phyloP scores from a whole-genome alignment of 2,888 invertebrate species.

The Cremastobaeus sp. region DNA sequence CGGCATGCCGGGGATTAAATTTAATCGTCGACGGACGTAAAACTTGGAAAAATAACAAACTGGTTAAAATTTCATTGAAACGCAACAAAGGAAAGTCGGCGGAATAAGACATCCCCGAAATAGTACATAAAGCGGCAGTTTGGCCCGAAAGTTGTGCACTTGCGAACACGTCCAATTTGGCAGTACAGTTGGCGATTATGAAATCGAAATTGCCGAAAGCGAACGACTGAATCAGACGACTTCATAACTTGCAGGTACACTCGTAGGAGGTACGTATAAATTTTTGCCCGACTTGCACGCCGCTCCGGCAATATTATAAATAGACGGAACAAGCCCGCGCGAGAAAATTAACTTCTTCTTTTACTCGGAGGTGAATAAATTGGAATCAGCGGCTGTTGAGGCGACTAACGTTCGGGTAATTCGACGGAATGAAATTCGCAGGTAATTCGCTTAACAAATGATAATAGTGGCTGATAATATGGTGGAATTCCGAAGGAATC shows the following conservation, averaged over 20 bases:
- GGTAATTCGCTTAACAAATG: conserved; percentile 46
- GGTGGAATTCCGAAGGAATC: conserved; percentile 59
- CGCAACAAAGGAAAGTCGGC: too few relatives aligned
- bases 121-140: conserved; percentile 2
- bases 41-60: too few relatives aligned
- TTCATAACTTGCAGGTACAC: conserved; percentile 73
- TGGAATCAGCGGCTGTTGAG: too few relatives aligned
- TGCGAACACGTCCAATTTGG: conserved; percentile 28
- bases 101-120: too few relatives aligned
- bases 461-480: conserved; percentile 50
- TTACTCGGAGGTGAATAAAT: too few relatives aligned
- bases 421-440: conserved; percentile 33
- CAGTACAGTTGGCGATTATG: conserved; percentile 25
- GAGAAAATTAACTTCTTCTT: too few relatives aligned
- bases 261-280: conserved; percentile 69
- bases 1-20: too few relatives aligned
- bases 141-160: too few relatives aligned
- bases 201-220: conserved; percentile 32
- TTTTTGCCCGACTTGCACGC: conserved; percentile 10
- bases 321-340: background rate
- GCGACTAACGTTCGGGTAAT: conserved; percentile 28
- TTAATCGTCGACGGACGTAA: too few relatives aligned
- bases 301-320: background rate
- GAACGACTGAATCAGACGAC: conserved; percentile 71
- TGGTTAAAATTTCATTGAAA: too few relatives aligned